Base-by-base conservation (phyloP, 2,888 invertebrate species). In the Perizoma affinitatum region DNA sequence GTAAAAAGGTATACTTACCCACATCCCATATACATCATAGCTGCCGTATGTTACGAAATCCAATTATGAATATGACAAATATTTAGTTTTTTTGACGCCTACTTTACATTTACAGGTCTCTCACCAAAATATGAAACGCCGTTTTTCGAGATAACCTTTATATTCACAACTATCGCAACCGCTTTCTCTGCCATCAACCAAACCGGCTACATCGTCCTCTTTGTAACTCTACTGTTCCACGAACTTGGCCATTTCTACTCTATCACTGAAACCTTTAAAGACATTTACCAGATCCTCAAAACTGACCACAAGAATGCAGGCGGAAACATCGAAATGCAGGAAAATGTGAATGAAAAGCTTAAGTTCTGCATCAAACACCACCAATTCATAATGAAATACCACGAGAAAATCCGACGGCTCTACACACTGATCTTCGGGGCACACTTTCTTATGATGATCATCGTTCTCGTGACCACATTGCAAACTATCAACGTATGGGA, bases 401-500 rank as follows among this genome's bases (percentile, higher is more conserved):
- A 86, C 40, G 65, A 61, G 0, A 76, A 78, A 65, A 74, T 85
- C 33, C 68, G 73, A 33, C 71, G 74, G 5, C 57, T 85, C 41
- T 86, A 85, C 48, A 78, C 75, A 54, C 58, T 68, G 0, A 73
- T 86, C 47, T 84, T 86, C 33, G 84, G 83, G 4, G 80, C 78
- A 0, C 86, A 86, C 61, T 86, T 85, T 51, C 49, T 86, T 0
- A 76, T 84, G 73, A 84, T 85, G 86, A 80, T 80, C 0, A 68
- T 82, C 4, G 82, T 85, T 0, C 54, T 86, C 3, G 84, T 86
- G 40, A 83, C 86, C 4, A 86, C 86, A 0, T 58, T 86, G 50
- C 85, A 85, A 62, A 86, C 86, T 0, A 69, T 85, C 68, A 82
- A 79, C 48, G 74, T 74, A 1, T 85, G 86, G 86, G 78, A 82